These are phyloP conservation scores for Drosophila nigrodunni DNA, from an alignment of 1,140 invertebrate species.

Conservation along the genomic window DNA sequence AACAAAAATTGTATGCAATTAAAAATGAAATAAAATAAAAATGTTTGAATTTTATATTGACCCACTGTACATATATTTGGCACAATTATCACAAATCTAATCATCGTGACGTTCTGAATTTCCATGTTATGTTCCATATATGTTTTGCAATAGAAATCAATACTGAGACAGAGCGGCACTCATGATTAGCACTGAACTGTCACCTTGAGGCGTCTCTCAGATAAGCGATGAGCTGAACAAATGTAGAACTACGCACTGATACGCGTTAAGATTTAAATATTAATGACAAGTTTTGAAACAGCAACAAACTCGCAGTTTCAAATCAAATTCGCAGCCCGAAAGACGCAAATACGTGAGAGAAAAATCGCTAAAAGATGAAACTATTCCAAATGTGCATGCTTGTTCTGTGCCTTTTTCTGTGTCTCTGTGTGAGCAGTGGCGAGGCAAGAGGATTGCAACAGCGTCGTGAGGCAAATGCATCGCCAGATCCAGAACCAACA, in stretches of 20 bases:
- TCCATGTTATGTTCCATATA: not conserved
- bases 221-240: conserved; percentile 18
- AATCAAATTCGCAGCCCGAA: conserved; percentile 29
- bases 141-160: conserved; percentile 11
- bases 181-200: conserved; percentile 39
- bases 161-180: not conserved
- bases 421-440: not conserved
- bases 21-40: no score
- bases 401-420: conserved; percentile 6
- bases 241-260: conserved; percentile 35
- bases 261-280: not conserved
- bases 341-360: conserved; percentile 18
- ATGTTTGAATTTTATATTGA: not conserved
- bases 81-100: conserved; percentile 4
- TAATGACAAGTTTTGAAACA: conserved; percentile 1
- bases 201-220: conserved; percentile 27
- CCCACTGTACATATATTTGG: not conserved
- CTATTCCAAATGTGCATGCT: not conserved
- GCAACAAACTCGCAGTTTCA: conserved; percentile 20
- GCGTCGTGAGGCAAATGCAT: conserved; percentile 32
- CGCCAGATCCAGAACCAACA: conserved; percentile 4
- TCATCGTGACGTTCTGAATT: conserved; percentile 5
- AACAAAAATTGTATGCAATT: no score
- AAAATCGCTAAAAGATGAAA: conserved; percentile 7
- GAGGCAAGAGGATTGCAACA: conserved; percentile 12